A percentile compares a stretch with the other conserved stretches of the same genome.
Conservation (phyloP, 2,113 vertebrate genomes). For the Gnathonemus echidnorhynchus region DNA sequence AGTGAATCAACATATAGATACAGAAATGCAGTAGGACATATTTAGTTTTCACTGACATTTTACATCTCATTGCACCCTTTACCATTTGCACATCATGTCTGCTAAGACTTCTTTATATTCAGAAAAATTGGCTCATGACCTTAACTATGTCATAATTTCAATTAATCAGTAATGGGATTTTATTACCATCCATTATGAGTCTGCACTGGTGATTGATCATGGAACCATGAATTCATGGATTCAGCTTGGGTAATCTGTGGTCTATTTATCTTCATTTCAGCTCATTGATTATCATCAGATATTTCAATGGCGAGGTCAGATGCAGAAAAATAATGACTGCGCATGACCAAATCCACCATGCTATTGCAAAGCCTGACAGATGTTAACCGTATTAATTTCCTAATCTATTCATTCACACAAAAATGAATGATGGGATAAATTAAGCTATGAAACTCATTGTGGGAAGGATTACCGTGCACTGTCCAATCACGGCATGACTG, state of each 20-base stretch:
- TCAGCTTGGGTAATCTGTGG: not conserved
- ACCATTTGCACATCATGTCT: not conserved
- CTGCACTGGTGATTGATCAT: constrained; percentile 3
- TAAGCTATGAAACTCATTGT: not conserved
- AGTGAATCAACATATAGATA: not conserved
- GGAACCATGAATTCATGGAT: constrained; percentile 11
- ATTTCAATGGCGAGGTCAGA: not conserved
- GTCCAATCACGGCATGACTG: not conserved
- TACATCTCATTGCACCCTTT: not conserved
- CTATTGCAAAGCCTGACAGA: not conserved
- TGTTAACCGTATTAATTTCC: not conserved
- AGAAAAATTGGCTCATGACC: not conserved
- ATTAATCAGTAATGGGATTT: constrained; percentile 13
- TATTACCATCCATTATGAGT: not conserved
- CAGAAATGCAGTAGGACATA: not conserved
- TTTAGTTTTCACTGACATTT: not conserved
- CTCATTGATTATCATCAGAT: not conserved
- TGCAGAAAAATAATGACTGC: not conserved
- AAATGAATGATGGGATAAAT: not conserved
- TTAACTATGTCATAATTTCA: not conserved
- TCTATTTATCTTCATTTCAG: constrained; percentile 19
- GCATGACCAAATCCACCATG: not conserved
- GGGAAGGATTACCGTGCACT: not conserved
- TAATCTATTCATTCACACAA: not conserved
- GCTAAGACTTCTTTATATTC: not conserved